phyloP scores from a whole-genome alignment of 2,797 vertebrate species.

The Chloroceryle inda region DNA sequence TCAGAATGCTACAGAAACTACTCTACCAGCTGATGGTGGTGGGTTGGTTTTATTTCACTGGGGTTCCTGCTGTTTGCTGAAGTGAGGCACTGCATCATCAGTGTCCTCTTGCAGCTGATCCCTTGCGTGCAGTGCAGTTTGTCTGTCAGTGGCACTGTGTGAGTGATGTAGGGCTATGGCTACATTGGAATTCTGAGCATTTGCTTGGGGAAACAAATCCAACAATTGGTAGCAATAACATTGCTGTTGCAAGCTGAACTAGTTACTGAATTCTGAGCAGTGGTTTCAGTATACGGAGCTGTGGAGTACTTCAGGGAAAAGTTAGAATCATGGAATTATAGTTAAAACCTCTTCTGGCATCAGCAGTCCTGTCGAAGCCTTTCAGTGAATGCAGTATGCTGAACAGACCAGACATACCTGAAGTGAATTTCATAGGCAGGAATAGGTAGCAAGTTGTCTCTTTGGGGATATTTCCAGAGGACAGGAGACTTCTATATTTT shows the following conservation, averaged over 20 bases:
- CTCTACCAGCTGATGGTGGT: not conserved
- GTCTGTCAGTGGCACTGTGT: not conserved
- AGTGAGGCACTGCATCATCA: not conserved
- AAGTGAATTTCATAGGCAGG: not conserved
- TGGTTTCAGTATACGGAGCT: not conserved
- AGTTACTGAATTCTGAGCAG: not conserved
- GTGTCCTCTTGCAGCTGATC: not conserved
- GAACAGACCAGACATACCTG: not conserved
- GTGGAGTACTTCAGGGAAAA: not conserved
- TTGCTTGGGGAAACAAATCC: not conserved
- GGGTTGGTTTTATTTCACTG: not conserved
- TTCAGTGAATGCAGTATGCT: rapidly evolving
- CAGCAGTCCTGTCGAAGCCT: not conserved
- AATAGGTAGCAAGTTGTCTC: not conserved
- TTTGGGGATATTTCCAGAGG: not conserved
- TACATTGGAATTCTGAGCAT: not conserved
- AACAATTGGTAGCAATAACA: not conserved
- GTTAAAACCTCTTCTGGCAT: not conserved
- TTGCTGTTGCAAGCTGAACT: not conserved
- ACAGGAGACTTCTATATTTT: not conserved
- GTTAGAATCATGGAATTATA: not conserved
- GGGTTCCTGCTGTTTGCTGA: not conserved
- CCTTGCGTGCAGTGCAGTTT: not conserved
- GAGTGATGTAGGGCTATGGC: not conserved
- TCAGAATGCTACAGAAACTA: not conserved